Base-by-base conservation (phyloP, 2,113 vertebrate species). In the Daphoenositta chrysoptera region DNA sequence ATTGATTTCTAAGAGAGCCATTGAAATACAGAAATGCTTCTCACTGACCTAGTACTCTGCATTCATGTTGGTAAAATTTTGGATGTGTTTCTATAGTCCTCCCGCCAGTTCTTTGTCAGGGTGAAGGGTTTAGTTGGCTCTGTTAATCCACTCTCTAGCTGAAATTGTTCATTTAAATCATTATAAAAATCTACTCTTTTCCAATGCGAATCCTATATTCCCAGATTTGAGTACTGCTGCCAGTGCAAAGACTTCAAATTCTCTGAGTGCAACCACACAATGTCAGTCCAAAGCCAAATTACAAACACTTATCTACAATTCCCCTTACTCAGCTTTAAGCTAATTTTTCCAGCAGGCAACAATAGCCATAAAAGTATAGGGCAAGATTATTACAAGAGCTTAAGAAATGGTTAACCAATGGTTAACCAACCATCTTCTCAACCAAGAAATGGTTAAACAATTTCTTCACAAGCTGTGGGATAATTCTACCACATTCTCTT, bases 81-180 rank as follows among this genome's bases (percentile, higher is more conserved):
- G 96, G 96, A 96, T 92, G 92, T 87, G 93, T 92, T 96, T 96
- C 96, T 92, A 63, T 84, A 94, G 90, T 97, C 73, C 90, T 95
- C 83, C 92, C 92, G 94, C 94, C 96, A 97, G 93, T 97, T 96
- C 96, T 96, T 93, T 97, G 96, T 97, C 96, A 96, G 96, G 96
- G 96, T 96, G 96, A 97, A 96, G 94, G 92, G 96, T 96, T 96
- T 96, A 96, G 72, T 95, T 97, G 96, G 96, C 96, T 94, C 93
- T 60, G 86, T 79, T 97, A 93, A 95, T 95, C 88, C 69, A 84
- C 92, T 96, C 77, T 94, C 92, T 95, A 94, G 90, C 92, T 97
- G 86, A 94, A 97, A 97, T 96, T 96, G 92, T 94, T 96, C 92
- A 96, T 97, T 96, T 93, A 93, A 95, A 95, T 96, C 0, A 11